Evolutionary conservation across 2,113 vertebrate genomes (phyloP).

Genomic region (Paramormyrops kingsleyae): DNA sequence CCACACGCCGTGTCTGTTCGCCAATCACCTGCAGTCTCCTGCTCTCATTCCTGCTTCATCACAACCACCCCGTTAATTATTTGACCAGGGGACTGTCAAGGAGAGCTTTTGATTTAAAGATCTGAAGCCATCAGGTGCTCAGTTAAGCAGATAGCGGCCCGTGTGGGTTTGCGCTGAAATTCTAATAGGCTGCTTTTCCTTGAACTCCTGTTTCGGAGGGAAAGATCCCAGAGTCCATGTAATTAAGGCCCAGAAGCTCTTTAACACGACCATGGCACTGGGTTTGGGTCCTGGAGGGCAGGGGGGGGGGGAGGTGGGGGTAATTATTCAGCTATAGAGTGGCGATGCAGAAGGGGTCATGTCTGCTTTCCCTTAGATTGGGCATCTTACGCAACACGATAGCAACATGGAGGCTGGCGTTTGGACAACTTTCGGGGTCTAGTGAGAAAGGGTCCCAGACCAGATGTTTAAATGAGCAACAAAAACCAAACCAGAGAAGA

Average conservation of each 20-base stretch:
- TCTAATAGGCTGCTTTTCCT: conserved; percentile 90
- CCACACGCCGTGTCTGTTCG: not conserved
- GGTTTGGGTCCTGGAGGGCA: conserved; percentile 77
- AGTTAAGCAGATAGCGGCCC: conserved; percentile 94
- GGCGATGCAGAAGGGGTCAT: not conserved
- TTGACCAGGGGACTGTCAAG: conserved; percentile 79
- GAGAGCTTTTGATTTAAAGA: conserved; percentile 95
- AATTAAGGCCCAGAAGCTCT: conserved; percentile 97
- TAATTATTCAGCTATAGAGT: not conserved
- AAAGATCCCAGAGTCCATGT: conserved; percentile 85
- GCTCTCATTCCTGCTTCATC: conserved; percentile 29
- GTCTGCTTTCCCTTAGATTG: not conserved
- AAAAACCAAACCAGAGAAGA: not conserved
- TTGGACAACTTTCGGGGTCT: not conserved
- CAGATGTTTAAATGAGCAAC: not conserved
- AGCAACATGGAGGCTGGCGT: conserved; percentile 1
- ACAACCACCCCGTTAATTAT: conserved; percentile 75
- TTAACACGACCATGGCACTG: conserved; percentile 95
- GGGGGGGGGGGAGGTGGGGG: conserved; percentile 39
- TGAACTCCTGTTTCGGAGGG: conserved; percentile 74
- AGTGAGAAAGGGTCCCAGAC: not conserved
- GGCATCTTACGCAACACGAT: not conserved
- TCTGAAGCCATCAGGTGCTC: conserved; percentile 90
- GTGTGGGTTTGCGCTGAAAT: conserved; percentile 87
- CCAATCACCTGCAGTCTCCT: not conserved